Evolutionary conservation across 2,113 vertebrate genomes (phyloP), one percentile per base, ranked within the genome.

Genomic region (Colius striatus): DNA sequence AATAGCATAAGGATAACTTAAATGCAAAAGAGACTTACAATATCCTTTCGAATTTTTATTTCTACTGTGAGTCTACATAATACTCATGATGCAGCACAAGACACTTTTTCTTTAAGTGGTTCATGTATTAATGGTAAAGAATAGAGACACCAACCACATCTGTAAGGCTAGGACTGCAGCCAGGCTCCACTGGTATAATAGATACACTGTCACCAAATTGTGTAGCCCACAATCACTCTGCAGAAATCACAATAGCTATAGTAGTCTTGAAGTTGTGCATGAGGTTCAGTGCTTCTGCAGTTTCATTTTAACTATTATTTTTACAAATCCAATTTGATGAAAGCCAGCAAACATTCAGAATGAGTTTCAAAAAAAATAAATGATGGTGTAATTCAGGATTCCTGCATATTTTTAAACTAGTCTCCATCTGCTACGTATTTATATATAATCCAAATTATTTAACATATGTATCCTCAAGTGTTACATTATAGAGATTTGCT

Each of bases 151-250:
- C 78, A 96, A 68, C 8, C 22, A 16, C 74, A 95, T 70, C 84
- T 90, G 75, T 79, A 87, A 86, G 87, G 53, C 73, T 32, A 72
- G 95, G 86, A 95, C 43, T 45, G 90, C 2, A 92, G 85, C 82
- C 90, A 96, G 94, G 77, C 55, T 34, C 58, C 72, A 22, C 55
- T 76, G 78, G 89, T 96, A 94, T 89, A 97, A 97, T 73, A 95
- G 89, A 95, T 53, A 60, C 11, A 10, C 74, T 95, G 92, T 95
- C 86, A 91, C 47, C 82, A 74, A 87, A 78, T 22, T 16, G 13
- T 61, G 55, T 50, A 57, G 91, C 84, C 90, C 88, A 78, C 54
- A 90, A 93, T 90, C 30, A 61, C 38, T 51, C 71, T 79, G 60
- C 71, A 91, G 57, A 85, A 92, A 75, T 23, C 36, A 94, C 60